Evolutionary conservation across 2,888 invertebrate genomes (phyloP).

Genomic region (Drosophila multiciliata): DNA sequence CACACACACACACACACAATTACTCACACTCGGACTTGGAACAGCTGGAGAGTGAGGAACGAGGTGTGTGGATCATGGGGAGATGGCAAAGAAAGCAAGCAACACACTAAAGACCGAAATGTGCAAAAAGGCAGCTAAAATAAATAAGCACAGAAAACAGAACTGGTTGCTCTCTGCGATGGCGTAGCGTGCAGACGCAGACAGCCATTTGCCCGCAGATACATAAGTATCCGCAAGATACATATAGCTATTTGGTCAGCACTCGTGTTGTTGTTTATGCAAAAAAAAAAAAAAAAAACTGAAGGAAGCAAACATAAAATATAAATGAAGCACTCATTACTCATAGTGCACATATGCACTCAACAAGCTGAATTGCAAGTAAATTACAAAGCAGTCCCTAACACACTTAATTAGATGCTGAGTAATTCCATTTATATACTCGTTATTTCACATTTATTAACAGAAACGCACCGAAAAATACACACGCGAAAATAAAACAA

Average conservation of each 20-base stretch:
- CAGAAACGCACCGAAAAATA: slow-evolving; percentile 9
- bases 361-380: slow-evolving; percentile 10
- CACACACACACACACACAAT: slow-evolving; percentile 32
- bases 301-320: slow-evolving; percentile 22
- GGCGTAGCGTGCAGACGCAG: slow-evolving; percentile 36
- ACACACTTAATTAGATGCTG: slow-evolving; percentile 37
- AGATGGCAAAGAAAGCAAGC: slow-evolving; percentile 58
- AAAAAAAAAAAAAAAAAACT: slow-evolving; percentile 38
- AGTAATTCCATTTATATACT: slow-evolving; percentile 34
- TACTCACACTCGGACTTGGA: slow-evolving; percentile 11
- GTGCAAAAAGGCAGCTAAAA: slow-evolving; percentile 72
- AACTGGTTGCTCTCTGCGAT: slow-evolving; percentile 64
- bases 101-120: slow-evolving; percentile 52
- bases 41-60: slow-evolving; percentile 43
- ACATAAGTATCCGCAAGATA: slow-evolving; percentile 55
- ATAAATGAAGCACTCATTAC: slow-evolving; percentile 1
- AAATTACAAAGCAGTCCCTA: slow-evolving; percentile 3
- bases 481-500: slow-evolving; percentile 57
- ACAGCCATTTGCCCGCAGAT: slow-evolving; percentile 31
- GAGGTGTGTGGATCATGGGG: slow-evolving; percentile 11
- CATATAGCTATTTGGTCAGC: slow-evolving; percentile 51
- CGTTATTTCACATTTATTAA: slow-evolving; percentile 49
- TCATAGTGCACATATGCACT: slow-evolving; percentile 12
- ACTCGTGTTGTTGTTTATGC: slow-evolving; percentile 39
- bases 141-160: slow-evolving; percentile 67